A percentile compares a stretch with the other conserved stretches of the same genome.
phyloP scores from a whole-genome alignment of 2,888 invertebrate genomes.

The Leucophenga maculata region DNA sequence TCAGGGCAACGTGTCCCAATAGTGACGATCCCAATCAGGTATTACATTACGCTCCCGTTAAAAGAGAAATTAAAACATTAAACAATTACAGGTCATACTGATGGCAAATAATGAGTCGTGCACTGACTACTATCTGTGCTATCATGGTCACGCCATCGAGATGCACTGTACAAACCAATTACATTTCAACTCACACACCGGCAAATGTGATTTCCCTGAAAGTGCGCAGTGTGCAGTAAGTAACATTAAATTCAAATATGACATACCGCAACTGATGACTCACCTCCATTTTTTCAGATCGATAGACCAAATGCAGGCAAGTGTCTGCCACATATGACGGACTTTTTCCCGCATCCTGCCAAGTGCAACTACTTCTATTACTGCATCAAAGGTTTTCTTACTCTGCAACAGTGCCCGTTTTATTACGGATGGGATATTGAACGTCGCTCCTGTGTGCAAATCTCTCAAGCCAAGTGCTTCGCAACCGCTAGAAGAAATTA shows the following conservation, averaged over 20 bases:
- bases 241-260: neutral
- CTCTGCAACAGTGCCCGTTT: slow-evolving; percentile 70
- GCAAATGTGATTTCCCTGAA: slow-evolving; percentile 66
- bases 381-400: slow-evolving; percentile 68
- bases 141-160: slow-evolving; percentile 62
- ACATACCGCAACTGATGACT: neutral
- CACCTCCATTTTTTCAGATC: slow-evolving; percentile 40
- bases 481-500: slow-evolving; percentile 46
- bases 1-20: slow-evolving; percentile 56
- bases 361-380: slow-evolving; percentile 70
- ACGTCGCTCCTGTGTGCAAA: slow-evolving; percentile 60
- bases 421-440: slow-evolving; percentile 70
- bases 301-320: slow-evolving; percentile 51
- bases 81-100: slow-evolving; percentile 55
- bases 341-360: slow-evolving; percentile 68
- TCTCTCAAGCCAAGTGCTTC: slow-evolving; percentile 64
- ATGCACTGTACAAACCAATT: slow-evolving; percentile 68
- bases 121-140: slow-evolving; percentile 68
- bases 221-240: slow-evolving; percentile 59
- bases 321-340: slow-evolving; percentile 61
- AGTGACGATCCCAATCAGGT: slow-evolving; percentile 63
- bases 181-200: slow-evolving; percentile 61
- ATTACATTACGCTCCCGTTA: too few species aligned
- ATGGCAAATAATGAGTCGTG: slow-evolving; percentile 61
- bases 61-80: too few species aligned